Percentiles rank a stretch among this genome's conserved stretches.
These are phyloP conservation scores for Linnaemya vulpina DNA, from an alignment of 2,888 invertebrate species.

Conservation along the genomic window DNA sequence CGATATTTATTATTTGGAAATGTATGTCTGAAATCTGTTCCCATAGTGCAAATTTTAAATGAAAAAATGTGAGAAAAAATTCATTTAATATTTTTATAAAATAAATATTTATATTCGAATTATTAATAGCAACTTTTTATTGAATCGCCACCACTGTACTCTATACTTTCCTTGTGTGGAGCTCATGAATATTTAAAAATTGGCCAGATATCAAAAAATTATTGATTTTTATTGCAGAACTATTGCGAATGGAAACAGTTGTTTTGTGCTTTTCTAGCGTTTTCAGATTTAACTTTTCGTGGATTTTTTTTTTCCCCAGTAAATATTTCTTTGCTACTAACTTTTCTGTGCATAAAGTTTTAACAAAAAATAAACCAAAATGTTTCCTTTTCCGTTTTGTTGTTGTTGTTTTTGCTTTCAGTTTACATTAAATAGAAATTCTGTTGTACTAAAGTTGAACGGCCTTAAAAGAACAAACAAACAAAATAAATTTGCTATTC, in stretches of 20 bases:
- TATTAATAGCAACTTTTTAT: neutral
- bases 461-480: slow-evolving; percentile 31
- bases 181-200: slow-evolving; percentile 35
- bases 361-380: slow-evolving; percentile 5
- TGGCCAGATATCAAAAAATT: slow-evolving; percentile 61
- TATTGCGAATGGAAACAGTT: slow-evolving; percentile 25
- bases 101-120: neutral
- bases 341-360: slow-evolving; percentile 16
- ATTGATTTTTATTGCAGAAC: slow-evolving; percentile 56
- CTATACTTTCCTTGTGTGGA: neutral
- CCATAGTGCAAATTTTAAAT: no score
- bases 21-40: no score
- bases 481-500: neutral
- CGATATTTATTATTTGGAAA: no score
- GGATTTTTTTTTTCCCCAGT: slow-evolving; percentile 17
- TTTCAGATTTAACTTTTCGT: slow-evolving; percentile 15
- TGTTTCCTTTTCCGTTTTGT: slow-evolving; percentile 61
- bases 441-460: slow-evolving; percentile 47
- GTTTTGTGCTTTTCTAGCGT: neutral
- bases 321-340: slow-evolving; percentile 29
- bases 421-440: neutral
- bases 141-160: neutral
- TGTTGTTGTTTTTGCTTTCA: neutral
- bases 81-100: neutral
- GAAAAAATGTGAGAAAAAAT: no score